Conservation (phyloP, 2,113 vertebrate species). For the Mustelus asterias region DNA sequence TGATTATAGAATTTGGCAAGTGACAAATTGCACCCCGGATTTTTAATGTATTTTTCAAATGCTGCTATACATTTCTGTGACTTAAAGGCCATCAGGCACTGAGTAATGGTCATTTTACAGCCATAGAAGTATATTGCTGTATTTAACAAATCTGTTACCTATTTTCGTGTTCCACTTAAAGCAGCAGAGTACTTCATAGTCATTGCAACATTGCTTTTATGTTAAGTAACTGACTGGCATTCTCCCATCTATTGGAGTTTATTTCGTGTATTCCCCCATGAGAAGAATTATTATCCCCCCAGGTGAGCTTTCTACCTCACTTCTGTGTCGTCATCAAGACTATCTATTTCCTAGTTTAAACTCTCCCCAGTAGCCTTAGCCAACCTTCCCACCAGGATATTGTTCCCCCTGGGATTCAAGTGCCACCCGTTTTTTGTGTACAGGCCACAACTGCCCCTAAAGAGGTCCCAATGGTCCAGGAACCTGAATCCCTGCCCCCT, state of each 20-base stretch:
- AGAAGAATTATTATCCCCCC: background rate
- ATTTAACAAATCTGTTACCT: background rate
- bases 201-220: background rate
- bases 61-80: background rate
- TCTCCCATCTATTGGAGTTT: background rate
- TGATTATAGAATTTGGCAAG: constrained; percentile 28
- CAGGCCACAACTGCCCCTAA: no score
- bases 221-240: background rate
- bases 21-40: background rate
- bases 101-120: background rate
- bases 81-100: background rate
- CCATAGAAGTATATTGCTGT: background rate
- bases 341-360: no score
- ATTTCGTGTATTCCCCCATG: background rate
- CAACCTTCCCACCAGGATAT: no score
- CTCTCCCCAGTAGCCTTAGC: no score
- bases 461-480: no score
- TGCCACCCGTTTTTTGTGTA: no score
- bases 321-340: background rate
- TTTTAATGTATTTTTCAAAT: background rate
- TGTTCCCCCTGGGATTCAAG: no score
- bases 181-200: no score
- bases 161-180: background rate
- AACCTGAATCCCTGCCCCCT: no score
- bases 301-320: background rate